Evolutionary conservation across 2,888 invertebrate genomes (phyloP).

Genomic region (Aleiodes testaceus): DNA sequence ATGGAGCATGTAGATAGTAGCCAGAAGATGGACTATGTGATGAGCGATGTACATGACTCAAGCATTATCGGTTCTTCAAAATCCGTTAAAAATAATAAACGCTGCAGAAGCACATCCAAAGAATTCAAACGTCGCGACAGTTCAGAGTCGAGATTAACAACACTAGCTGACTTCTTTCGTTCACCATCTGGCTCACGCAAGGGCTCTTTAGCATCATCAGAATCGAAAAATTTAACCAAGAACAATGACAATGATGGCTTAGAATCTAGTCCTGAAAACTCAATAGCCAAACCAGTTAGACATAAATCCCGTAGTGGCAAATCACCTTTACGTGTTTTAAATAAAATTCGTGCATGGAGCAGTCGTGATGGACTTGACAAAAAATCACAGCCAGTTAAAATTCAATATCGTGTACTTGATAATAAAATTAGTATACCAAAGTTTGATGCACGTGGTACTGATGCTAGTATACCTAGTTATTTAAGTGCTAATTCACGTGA

Average conservation of each 20-base stretch:
- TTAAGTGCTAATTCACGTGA: slow-evolving; percentile 68
- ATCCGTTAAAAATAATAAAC: slow-evolving; percentile 66
- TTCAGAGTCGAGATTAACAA: slow-evolving; percentile 67
- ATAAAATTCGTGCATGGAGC: slow-evolving; percentile 67
- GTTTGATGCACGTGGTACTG: slow-evolving; percentile 43
- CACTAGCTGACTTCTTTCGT: slow-evolving; percentile 69
- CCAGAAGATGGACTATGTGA: background rate
- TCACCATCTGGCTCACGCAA: slow-evolving; percentile 70
- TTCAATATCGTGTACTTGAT: slow-evolving; percentile 64
- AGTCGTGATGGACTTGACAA: slow-evolving; percentile 67
- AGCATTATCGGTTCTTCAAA: slow-evolving; percentile 55
- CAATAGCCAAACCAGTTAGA: slow-evolving; percentile 57
- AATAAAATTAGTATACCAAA: slow-evolving; percentile 62
- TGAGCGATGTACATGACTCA: slow-evolving; percentile 24
- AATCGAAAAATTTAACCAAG: slow-evolving; percentile 64
- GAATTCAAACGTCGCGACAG: slow-evolving; percentile 69
- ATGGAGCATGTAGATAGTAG: slow-evolving; percentile 11
- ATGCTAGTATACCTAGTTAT: slow-evolving; percentile 60
- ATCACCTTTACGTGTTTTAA: slow-evolving; percentile 68
- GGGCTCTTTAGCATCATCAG: slow-evolving; percentile 64
- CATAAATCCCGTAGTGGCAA: slow-evolving; percentile 68
- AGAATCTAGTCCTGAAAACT: slow-evolving; percentile 69
- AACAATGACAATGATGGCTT: slow-evolving; percentile 64
- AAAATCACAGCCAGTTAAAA: slow-evolving; percentile 53
- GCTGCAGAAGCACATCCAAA: slow-evolving; percentile 69